Evolutionary conservation across 2,888 invertebrate species (phyloP).

Genomic region (Drosophila eohydei): DNA sequence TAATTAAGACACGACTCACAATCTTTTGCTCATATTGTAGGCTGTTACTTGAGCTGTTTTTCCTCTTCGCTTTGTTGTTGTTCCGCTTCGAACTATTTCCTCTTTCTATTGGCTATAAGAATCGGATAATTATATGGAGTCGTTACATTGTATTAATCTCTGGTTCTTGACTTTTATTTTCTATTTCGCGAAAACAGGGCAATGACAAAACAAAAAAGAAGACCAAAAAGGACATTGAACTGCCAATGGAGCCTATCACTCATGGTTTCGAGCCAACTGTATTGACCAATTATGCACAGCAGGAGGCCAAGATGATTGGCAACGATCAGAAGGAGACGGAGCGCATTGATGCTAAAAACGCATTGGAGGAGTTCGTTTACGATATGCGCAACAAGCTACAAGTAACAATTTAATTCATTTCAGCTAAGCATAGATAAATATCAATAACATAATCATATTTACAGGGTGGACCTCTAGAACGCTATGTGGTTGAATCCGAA

Average conservation of each 20-base stretch:
- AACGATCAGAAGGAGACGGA: constrained; percentile 97
- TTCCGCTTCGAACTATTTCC: constrained; percentile 65
- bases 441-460: not conserved
- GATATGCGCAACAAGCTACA: constrained; percentile 95
- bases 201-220: constrained; percentile 90
- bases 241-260: constrained; percentile 92
- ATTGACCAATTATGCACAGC: constrained; percentile 90
- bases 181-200: constrained; percentile 76
- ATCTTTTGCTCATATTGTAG: constrained; percentile 69
- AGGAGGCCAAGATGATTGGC: constrained; percentile 93
- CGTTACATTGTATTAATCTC: constrained; percentile 3
- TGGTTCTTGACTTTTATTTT: not conserved
- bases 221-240: constrained; percentile 91
- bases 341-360: constrained; percentile 97
- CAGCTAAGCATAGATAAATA: not conserved
- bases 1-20: constrained; percentile 44
- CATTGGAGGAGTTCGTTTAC: constrained; percentile 99
- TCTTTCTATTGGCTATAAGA: constrained; percentile 51
- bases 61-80: constrained; percentile 78
- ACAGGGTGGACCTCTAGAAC: constrained; percentile 90
- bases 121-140: constrained; percentile 8
- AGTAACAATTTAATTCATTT: constrained; percentile 50
- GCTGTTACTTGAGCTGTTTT: constrained; percentile 80
- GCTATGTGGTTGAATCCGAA: constrained; percentile 91
- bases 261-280: constrained; percentile 90